Percentiles rank a stretch among this genome's conserved stretches.
phyloP scores from a whole-genome alignment of 2,113 vertebrate species.

The Eira barbara region DNA sequence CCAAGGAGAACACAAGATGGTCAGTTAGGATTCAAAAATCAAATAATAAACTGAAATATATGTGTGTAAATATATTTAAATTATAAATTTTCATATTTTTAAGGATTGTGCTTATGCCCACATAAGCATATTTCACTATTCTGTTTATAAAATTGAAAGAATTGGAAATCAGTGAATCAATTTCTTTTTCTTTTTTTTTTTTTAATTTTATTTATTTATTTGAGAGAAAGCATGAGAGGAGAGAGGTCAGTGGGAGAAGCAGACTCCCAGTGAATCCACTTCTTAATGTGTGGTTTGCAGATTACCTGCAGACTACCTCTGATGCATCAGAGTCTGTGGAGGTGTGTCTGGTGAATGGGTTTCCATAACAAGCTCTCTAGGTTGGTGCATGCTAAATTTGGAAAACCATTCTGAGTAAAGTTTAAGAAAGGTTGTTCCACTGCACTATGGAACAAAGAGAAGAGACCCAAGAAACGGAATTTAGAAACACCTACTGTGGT shows the following conservation, averaged over 20 bases:
- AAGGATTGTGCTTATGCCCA: neutral
- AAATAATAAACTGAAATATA: neutral
- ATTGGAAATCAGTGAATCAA: neutral
- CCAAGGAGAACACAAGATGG: neutral
- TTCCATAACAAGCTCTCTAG: neutral
- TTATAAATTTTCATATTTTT: constrained; percentile 12
- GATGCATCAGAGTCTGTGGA: neutral
- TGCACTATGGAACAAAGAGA: neutral
- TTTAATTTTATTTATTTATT: no score
- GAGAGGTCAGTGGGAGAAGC: no score
- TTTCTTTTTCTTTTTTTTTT: neutral
- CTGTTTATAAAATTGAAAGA: neutral
- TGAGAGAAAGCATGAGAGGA: no score
- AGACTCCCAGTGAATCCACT: neutral
- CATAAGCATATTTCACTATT: neutral
- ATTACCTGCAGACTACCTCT: neutral
- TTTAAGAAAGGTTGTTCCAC: neutral
- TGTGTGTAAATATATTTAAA: neutral
- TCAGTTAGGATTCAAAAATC: neutral
- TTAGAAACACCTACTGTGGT: neutral
- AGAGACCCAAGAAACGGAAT: neutral
- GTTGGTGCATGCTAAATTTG: neutral
- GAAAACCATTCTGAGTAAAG: neutral
- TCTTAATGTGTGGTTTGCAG: neutral
- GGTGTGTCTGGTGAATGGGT: neutral